Percentiles rank a stretch among this genome's conserved stretches.
These are phyloP conservation scores for Agapornis roseicollis DNA, from an alignment of 2,113 vertebrate genomes.

Conservation along the genomic window DNA sequence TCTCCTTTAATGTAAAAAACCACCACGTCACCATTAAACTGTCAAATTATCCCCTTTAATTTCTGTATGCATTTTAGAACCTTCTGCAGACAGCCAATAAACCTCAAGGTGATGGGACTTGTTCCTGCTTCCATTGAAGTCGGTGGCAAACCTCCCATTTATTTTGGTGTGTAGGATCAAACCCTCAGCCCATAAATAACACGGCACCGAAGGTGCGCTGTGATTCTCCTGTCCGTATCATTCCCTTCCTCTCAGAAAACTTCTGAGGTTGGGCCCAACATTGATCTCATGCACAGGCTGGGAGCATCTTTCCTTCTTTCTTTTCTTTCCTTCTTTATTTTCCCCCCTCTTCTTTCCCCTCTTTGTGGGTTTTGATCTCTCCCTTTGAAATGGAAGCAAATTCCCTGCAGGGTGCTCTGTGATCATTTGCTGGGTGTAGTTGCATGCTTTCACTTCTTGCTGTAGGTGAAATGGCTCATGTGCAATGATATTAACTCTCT, in stretches of 20 bases:
- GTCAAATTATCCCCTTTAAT: conserved; percentile 53
- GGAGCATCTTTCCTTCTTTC: neutral
- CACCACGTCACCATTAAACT: neutral
- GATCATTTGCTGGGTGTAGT: conserved; percentile 61
- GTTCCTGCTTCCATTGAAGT: conserved; percentile 50
- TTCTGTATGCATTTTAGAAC: conserved; percentile 27
- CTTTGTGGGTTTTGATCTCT: conserved; percentile 60
- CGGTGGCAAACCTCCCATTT: conserved; percentile 52
- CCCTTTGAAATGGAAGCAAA: conserved; percentile 64
- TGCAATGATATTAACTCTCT: conserved; percentile 62
- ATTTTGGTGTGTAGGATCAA: conserved; percentile 51
- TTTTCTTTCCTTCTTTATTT: neutral
- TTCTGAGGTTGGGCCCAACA: conserved; percentile 44
- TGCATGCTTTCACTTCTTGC: conserved; percentile 61
- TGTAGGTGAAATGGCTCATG: conserved; percentile 62
- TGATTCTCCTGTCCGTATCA: conserved; percentile 4
- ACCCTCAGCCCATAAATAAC: conserved; percentile 47
- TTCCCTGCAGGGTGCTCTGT: conserved; percentile 60
- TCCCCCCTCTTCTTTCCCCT: fast-evolving
- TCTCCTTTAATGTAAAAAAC: conserved; percentile 32
- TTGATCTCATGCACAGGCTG: conserved; percentile 42
- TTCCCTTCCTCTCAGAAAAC: conserved; percentile 18
- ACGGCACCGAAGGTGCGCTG: neutral
- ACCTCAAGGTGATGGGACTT: conserved; percentile 45
- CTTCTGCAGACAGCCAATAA: conserved; percentile 20